A percentile compares a stretch with the other conserved stretches of the same genome.
Evolutionary conservation across 2,113 vertebrate genomes (phyloP).

Genomic region (Melanostigma gelatinosum): DNA sequence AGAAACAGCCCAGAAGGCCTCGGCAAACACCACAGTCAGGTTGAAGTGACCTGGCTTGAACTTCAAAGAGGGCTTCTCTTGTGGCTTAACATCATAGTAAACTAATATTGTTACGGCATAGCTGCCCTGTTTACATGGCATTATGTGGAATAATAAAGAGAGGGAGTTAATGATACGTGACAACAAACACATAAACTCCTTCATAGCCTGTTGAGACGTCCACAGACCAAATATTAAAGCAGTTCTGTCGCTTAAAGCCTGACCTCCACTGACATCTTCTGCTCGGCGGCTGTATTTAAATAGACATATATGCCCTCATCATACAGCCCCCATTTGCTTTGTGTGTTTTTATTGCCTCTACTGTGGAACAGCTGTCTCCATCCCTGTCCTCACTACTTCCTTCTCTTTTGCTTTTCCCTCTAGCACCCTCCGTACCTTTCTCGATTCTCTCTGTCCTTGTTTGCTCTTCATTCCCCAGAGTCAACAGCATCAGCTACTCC

Average conservation of each 20-base stretch:
- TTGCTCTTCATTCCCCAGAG: conserved; percentile 73
- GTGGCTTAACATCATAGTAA: not conserved
- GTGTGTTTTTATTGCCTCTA: conserved; percentile 66
- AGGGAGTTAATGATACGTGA: conserved; percentile 12
- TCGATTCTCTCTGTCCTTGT: conserved; percentile 65
- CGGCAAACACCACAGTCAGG: conserved; percentile 3
- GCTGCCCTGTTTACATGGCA: not conserved
- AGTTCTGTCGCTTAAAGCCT: conserved; percentile 16
- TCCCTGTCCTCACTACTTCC: conserved; percentile 45
- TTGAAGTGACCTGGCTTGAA: not conserved
- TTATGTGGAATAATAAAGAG: conserved; percentile 2
- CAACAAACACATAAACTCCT: conserved; percentile 6
- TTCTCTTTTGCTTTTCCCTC: conserved; percentile 35
- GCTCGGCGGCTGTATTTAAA: conserved; percentile 46
- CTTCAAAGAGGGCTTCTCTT: not conserved
- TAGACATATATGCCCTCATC: conserved; percentile 52
- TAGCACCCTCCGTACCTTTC: conserved; percentile 29
- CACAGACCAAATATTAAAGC: conserved; percentile 34
- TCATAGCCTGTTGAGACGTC: not conserved
- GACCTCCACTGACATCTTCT: conserved; percentile 51
- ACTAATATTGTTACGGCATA: conserved; percentile 6
- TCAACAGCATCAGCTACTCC: conserved; percentile 70
- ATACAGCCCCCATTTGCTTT: conserved; percentile 59
- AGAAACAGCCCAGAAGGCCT: not conserved
- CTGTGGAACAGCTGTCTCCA: conserved; percentile 70